These are phyloP conservation scores for Lordiphosa clarofinis DNA, from an alignment of 1,140 invertebrate genomes.

Conservation along the genomic window DNA sequence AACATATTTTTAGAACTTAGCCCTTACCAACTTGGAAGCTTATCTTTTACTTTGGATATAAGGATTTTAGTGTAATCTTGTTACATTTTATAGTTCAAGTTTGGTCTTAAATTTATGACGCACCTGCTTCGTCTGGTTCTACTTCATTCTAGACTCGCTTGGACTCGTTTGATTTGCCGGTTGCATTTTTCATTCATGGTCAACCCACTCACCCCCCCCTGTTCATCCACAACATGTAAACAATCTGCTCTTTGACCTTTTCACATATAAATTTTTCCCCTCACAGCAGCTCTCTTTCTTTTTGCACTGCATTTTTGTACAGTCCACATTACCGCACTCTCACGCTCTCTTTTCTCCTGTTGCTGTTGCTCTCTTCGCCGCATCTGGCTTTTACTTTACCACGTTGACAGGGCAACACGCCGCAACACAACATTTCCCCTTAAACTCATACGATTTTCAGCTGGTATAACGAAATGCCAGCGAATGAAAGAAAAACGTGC, in stretches of 20 bases:
- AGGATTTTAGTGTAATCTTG: too few relatives aligned
- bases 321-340: constrained; percentile 28
- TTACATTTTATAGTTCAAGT: too few relatives aligned
- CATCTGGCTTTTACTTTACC: constrained; percentile 31
- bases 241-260: constrained; percentile 71
- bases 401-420: neutral
- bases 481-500: constrained; percentile 61
- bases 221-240: constrained; percentile 44
- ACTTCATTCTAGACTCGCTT: neutral
- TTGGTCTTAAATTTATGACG: neutral
- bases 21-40: too few relatives aligned
- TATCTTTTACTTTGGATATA: too few relatives aligned
- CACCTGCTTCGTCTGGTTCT: neutral
- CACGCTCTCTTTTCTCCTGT: constrained; percentile 21
- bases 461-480: constrained; percentile 66
- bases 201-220: constrained; percentile 18
- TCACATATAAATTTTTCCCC: constrained; percentile 9
- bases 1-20: too few relatives aligned
- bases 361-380: constrained; percentile 47
- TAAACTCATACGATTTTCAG: constrained; percentile 74
- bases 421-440: constrained; percentile 58
- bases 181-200: constrained; percentile 67
- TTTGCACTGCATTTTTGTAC: constrained; percentile 31
- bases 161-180: constrained; percentile 30
- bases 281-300: constrained; percentile 17